phyloP scores from a whole-genome alignment of 2,797 vertebrate genomes.

The Tapera naevia region DNA sequence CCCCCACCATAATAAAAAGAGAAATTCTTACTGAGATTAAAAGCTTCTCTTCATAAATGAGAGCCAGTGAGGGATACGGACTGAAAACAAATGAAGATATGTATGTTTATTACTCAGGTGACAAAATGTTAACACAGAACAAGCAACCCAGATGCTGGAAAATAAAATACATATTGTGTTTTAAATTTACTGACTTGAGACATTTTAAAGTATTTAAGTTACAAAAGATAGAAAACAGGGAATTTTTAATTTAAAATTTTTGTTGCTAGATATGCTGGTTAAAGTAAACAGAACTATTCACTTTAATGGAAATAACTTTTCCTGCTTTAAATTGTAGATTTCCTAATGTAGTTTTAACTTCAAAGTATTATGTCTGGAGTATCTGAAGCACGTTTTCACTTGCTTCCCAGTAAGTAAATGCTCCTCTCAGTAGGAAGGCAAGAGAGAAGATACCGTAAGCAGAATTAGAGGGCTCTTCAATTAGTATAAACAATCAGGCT shows the following conservation, averaged over 20 bases:
- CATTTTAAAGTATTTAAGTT: neutral
- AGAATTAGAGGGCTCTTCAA: conserved; percentile 39
- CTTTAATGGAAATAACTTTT: neutral
- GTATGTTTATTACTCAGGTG: neutral
- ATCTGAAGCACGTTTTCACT: conserved; percentile 11
- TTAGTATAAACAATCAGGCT: conserved; percentile 39
- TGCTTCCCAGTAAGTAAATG: neutral
- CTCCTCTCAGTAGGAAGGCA: conserved; percentile 24
- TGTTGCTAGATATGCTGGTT: neutral
- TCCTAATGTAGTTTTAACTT: conserved; percentile 2
- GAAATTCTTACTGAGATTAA: neutral
- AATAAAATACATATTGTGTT: neutral
- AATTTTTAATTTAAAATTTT: neutral
- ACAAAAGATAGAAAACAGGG: neutral
- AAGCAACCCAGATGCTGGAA: neutral
- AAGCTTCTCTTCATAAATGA: neutral
- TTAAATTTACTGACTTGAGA: neutral
- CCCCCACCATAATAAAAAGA: neutral
- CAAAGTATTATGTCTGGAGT: neutral
- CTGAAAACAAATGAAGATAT: neutral
- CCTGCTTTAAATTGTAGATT: neutral
- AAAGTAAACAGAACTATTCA: neutral
- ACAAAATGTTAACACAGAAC: neutral
- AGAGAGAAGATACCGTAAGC: conserved; percentile 21
- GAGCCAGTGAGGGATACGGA: neutral